phyloP scores from a whole-genome alignment of 1,140 invertebrate genomes.

The Bombus haemorrhoidalis region DNA sequence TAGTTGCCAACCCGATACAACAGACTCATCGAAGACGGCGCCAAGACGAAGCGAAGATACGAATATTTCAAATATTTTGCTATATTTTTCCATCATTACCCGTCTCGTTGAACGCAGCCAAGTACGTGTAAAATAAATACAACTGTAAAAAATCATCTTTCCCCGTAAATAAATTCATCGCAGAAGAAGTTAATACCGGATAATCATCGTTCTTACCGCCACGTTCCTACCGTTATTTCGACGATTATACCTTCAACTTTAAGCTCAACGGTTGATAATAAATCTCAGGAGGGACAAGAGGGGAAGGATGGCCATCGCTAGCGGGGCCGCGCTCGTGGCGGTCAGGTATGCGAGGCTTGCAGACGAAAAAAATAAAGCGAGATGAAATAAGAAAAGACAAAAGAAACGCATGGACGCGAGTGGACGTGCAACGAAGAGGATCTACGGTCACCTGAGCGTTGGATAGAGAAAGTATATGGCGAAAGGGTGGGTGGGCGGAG shows the following conservation, averaged over 20 bases:
- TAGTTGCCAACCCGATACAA: too few species aligned
- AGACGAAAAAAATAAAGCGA: conserved; percentile 74
- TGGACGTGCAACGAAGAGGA: conserved; percentile 30
- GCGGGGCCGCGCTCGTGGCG: conserved; percentile 75
- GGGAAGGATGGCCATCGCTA: conserved; percentile 44
- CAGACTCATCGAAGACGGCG: too few species aligned
- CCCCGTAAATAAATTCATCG: too few species aligned
- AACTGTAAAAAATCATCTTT: too few species aligned
- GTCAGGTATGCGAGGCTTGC: conserved; percentile 79
- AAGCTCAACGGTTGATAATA: not conserved
- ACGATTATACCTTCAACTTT: not conserved
- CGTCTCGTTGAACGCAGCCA: too few species aligned
- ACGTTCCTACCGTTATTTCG: not conserved
- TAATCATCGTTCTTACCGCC: not conserved
- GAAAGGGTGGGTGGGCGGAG: conserved; percentile 26
- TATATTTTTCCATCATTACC: too few species aligned
- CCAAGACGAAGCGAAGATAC: too few species aligned
- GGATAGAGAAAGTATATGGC: conserved; percentile 14
- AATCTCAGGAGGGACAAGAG: not conserved
- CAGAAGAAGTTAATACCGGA: not conserved
- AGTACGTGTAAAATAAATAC: too few species aligned
- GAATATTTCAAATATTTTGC: too few species aligned
- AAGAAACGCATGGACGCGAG: conserved; percentile 64
- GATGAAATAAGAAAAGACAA: conserved; percentile 72
- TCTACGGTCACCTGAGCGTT: conserved; percentile 14